A percentile compares a stretch with the other conserved stretches of the same genome.
phyloP scores from a whole-genome alignment of 2,888 invertebrate species.

The Corbicula japonica region DNA sequence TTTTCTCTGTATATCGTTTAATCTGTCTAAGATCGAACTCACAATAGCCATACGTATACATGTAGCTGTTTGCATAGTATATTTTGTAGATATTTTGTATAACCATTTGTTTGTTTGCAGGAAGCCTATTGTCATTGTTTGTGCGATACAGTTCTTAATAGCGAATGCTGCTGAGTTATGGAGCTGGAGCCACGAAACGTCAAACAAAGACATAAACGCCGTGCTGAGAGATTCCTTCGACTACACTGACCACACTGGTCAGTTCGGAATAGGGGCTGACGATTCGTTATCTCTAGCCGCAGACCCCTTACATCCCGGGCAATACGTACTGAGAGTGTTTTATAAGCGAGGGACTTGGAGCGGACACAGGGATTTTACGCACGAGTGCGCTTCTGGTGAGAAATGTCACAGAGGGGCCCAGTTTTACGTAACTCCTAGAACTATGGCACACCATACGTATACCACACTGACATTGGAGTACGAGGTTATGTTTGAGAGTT shows the following conservation, averaged over 20 bases:
- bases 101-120: no score
- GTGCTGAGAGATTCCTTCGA: constrained; percentile 22
- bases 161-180: constrained; percentile 19
- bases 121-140: no score
- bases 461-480: constrained; percentile 12
- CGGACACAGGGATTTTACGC: neutral
- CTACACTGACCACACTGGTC: neutral
- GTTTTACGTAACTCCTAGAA: constrained; percentile 60
- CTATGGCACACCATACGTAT: neutral
- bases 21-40: no score
- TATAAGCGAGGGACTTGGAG: neutral
- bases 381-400: constrained; percentile 7
- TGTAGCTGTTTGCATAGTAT: no score
- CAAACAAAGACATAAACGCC: constrained; percentile 13
- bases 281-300: constrained; percentile 52
- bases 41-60: no score
- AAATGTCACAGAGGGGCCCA: constrained; percentile 61
- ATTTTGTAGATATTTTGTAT: no score
- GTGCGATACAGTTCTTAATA: neutral
- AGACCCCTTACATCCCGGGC: constrained; percentile 54
- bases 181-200: constrained; percentile 34
- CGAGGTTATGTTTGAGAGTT: constrained; percentile 42
- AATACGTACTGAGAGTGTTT: neutral
- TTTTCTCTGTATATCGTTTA: no score
- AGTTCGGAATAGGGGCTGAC: constrained; percentile 35